Evolutionary conservation across 2,797 vertebrate genomes (phyloP).

Genomic region (Luscinia megarhynchos): DNA sequence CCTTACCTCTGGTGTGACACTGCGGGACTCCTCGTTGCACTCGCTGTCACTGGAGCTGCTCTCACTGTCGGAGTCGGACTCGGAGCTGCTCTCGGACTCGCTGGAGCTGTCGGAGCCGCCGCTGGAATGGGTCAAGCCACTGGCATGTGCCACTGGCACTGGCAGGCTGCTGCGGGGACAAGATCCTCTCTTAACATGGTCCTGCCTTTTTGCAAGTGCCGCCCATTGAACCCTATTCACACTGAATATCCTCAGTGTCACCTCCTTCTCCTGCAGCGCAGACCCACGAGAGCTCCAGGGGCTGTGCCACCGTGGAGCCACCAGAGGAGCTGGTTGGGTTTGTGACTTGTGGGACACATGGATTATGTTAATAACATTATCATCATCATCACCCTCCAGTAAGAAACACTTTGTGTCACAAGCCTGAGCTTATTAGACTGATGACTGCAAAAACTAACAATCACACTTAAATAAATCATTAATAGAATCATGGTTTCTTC

Average conservation of each 20-base stretch:
- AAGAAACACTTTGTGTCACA: slow-evolving; percentile 4
- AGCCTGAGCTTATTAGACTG: slow-evolving; percentile 28
- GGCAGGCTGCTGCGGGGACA: slow-evolving; percentile 71
- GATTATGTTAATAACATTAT: not conserved
- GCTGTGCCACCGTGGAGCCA: fast-evolving
- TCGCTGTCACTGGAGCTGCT: slow-evolving; percentile 92
- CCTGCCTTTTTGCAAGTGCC: not conserved
- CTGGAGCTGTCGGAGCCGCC: slow-evolving; percentile 88
- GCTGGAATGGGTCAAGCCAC: slow-evolving; percentile 73
- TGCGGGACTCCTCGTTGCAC: slow-evolving; percentile 84
- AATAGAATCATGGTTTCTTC: slow-evolving; percentile 9
- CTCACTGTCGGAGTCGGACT: slow-evolving; percentile 90
- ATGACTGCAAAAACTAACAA: slow-evolving; percentile 59
- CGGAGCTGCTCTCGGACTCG: slow-evolving; percentile 91
- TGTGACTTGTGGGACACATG: not conserved
- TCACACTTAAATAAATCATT: slow-evolving; percentile 67
- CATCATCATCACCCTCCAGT: not conserved
- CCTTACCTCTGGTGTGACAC: slow-evolving; percentile 86
- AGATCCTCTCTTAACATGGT: not conserved
- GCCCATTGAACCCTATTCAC: fast-evolving
- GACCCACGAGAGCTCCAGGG: fast-evolving
- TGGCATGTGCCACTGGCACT: slow-evolving; percentile 43
- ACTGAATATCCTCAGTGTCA: fast-evolving
- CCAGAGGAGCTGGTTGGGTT: not conserved
- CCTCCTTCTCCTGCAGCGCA: not conserved